Percentiles rank a stretch among this genome's conserved stretches.
Evolutionary conservation across 2,888 invertebrate genomes (phyloP).

Genomic region (Tetramorium bicarinatum): DNA sequence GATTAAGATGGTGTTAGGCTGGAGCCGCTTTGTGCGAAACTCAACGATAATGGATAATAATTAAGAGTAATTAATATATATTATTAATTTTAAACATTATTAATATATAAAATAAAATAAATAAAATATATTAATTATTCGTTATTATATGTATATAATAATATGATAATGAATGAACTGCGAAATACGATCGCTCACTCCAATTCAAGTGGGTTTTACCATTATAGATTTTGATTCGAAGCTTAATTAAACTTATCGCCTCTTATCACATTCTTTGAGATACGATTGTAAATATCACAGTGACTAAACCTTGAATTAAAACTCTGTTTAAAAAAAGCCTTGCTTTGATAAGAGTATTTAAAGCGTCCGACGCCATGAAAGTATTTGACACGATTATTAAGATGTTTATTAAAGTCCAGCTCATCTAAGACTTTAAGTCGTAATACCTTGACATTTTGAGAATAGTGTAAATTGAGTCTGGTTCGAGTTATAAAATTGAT

Average conservation of each 20-base stretch:
- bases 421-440: neutral
- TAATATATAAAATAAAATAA: neutral
- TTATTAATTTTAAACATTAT: conserved; percentile 4
- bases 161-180: neutral
- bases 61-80: neutral
- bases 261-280: conserved; percentile 9
- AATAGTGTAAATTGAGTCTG: neutral
- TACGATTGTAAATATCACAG: neutral
- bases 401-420: neutral
- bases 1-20: neutral
- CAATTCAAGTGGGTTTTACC: neutral
- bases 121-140: neutral
- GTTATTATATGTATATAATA: neutral
- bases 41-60: conserved; percentile 3
- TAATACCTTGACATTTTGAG: neutral
- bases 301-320: neutral
- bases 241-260: neutral
- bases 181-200: neutral
- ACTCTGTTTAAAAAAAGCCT: neutral
- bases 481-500: neutral
- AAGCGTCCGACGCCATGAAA: neutral
- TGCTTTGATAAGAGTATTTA: neutral
- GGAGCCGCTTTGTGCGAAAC: neutral
- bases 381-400: neutral
- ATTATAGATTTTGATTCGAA: neutral